These are phyloP conservation scores for Agapornis roseicollis DNA, from an alignment of 2,113 vertebrate genomes.

Conservation along the genomic window DNA sequence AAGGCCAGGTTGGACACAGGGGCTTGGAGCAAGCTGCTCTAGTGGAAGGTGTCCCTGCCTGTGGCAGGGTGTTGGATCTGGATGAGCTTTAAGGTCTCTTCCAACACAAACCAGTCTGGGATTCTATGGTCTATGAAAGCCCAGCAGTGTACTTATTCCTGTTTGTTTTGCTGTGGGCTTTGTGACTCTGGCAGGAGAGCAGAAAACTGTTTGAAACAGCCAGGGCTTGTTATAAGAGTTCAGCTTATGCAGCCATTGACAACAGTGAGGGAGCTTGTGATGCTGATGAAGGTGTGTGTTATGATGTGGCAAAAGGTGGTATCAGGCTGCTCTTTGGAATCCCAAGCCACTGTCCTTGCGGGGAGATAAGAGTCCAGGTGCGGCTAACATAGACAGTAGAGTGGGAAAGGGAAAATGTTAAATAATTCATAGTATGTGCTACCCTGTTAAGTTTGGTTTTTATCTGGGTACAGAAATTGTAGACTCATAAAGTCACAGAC, in stretches of 20 bases:
- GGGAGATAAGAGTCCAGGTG: neutral
- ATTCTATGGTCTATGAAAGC: neutral
- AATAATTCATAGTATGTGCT: neutral
- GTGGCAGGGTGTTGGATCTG: neutral
- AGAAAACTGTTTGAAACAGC: neutral
- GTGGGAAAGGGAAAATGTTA: neutral
- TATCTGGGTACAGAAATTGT: neutral
- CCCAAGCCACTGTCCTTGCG: neutral
- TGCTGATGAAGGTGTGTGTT: fast-evolving
- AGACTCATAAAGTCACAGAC: no score
- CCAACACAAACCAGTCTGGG: neutral
- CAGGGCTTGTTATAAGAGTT: neutral
- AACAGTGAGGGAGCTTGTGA: neutral
- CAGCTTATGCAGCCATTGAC: fast-evolving
- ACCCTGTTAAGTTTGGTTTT: neutral
- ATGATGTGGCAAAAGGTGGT: neutral
- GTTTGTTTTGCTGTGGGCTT: neutral
- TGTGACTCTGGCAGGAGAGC: neutral
- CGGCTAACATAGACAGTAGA: neutral
- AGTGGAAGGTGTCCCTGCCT: neutral
- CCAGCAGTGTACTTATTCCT: neutral
- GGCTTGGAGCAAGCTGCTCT: neutral
- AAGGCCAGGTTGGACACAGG: neutral
- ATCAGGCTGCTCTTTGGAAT: neutral
- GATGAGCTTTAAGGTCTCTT: neutral